Evolutionary conservation across 2,113 vertebrate species (phyloP), one percentile per base, ranked within the genome.

Genomic region (Colossoma macropomum): DNA sequence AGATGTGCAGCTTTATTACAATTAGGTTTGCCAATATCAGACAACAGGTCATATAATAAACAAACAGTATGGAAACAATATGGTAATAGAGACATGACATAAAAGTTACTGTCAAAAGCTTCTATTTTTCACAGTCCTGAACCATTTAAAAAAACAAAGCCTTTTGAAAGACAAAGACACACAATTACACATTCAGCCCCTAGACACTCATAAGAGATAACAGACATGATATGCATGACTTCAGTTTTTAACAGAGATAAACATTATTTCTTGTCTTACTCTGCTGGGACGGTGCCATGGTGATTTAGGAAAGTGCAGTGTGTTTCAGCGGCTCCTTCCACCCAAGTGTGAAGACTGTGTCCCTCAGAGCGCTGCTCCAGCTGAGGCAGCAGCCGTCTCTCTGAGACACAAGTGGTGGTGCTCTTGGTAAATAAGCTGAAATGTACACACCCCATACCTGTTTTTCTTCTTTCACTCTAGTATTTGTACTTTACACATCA

Each of bases 371-470:
- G 23, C 45, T 70, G 48, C 12, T 56, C 19, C 7, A 77, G 77
- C 81, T 84, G 81, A 81, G 45, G 32, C 81, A 84, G 82, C 73
- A 86, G 59, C 73, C 50, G 62, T 54, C 54, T 56, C n/a, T 6
- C 23, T 82, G 52, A 72, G 32, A 60, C 59, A 65, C 52, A 65
- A 32, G 28, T 80, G 34, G 60, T 56, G 41, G 66, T 66, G 70
- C 59, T 32, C 59, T 60, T 74, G 54, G 52, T 27, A 73, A 15
- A 15, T 78, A 75, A 83, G 63, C 65, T 48, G 75, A 70, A 4
- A 45, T 48, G 34, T 56, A 70, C 75, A 81, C 73, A 52, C 41
- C n/a, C 30, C 56, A 34, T 54, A 72, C 66, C 27, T 72, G 65
- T 77, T 81, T 48, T 71, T 65, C 65, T 70, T 54, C 41, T 34